Base-by-base conservation (phyloP, 2,888 invertebrate genomes). In the Anticlea derivata region DNA sequence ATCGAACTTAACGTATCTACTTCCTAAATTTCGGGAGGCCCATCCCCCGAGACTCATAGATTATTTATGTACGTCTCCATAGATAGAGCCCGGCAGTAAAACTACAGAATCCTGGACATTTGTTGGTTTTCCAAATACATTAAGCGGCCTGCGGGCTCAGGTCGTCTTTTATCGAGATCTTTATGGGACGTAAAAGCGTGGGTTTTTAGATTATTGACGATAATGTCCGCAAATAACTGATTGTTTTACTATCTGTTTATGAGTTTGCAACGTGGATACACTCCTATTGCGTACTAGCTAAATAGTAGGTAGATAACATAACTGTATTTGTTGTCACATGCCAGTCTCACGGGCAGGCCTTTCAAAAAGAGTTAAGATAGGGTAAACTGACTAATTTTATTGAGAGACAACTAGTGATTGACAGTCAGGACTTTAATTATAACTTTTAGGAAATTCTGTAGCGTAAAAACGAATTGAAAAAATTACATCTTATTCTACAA, bases 31-130 rank as follows among this genome's bases (percentile, higher is more conserved):
- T 47, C 45, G 8, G 40, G 27, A 17, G 1, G 8, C 5, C 17
- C 23, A 12, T 33, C 39, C 46, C 49, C 45, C 40, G 13, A 24
- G 57, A 12, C 41, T 44, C 51, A 33, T 61, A 55, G 46, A 55
- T 61, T 61, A 61, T 61, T 61, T 57, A 61, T 40, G 40, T 41
- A 35, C 43, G 54, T 56, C 56, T 50, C 51, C 34, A 35, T 41
- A 55, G 46, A 61, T 55, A 40, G 40, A 58, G 44, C 37, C 49
- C 48, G 37, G 49, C 23, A 39, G 53, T 61, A 61, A 29, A 22
- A 40, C 10, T 8, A 40, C 37, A 20, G 27, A 46, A 50, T 51
- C 50, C 31, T 33, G 37, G 47, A 45, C 47, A 45, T 53, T 41
- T 47, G 50, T 44, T 26, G 44, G 27, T 39, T 38, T 43, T 24